Evolutionary conservation across 1,140 invertebrate species (phyloP), one percentile per base, ranked within the genome.

Genomic region (Ceratoteleas bidentatus): DNA sequence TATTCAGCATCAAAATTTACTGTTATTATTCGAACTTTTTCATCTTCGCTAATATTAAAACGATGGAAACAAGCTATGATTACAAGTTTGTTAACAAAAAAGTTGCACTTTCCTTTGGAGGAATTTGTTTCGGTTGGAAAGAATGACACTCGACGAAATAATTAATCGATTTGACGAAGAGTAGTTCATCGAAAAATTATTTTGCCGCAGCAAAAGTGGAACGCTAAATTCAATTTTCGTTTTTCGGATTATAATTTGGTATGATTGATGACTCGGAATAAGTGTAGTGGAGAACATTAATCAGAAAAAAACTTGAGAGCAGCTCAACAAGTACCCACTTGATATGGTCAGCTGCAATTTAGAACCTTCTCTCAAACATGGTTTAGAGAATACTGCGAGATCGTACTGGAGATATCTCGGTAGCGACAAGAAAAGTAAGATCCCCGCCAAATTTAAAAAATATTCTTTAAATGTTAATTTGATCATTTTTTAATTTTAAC

Each of bases 271-370:
- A 65, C 58, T 52, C 24, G 32, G 24, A 45, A 40, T 57, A 61
- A 60, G 64, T 61, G 49, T 33, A 68, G 56, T 61, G 24, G 43
- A 69, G 65, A 70, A 62, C 65, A 65, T 78, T 78, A 78, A 57
- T 70, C 65, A 64, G 32, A 60, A 64, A 69, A 76, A 69, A 64
- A 62, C 47, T 58, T 33, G 58, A 70, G 65, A 60, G 72, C 15
- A 70, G 11, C 65, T 79, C 68, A 79, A 79, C 75, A 79, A 72
- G 75, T 79, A 79, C 66, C 75, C 60, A 72, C 68, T 79, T 72
- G 75, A 65, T 79, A 79, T 72, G 66, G 75, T 79, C 75, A 79
- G 68, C 68, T 79, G 75, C 68, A 79, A 79, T 72, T 79, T 72
- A 79, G 66, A 66, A 79, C 75, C 75, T 65, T 53, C 68, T 65